Evolutionary conservation across 2,888 invertebrate species (phyloP), one percentile per base, ranked within the genome.

Genomic region (Zhuqinia jingwanae): DNA sequence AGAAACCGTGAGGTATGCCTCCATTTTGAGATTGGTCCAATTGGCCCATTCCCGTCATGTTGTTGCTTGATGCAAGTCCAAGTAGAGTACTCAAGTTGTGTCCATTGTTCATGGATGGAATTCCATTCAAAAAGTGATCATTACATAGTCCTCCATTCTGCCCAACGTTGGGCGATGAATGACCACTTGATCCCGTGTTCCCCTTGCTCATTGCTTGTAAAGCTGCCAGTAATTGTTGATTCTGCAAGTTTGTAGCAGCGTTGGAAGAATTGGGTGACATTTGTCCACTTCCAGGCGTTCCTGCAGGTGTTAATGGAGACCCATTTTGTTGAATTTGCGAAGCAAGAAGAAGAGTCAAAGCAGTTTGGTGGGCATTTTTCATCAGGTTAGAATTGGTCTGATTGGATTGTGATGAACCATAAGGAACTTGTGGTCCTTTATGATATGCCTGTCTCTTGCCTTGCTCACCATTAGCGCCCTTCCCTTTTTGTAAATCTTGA

Each of bases 401-500:
- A 58, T 87, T 88, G 25, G 89, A 73, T 3, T 84, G 25, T 2
- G 87, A 77, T 22, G 83, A 82, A 0, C 85, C 88, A 65, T 79
- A 89, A 11, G 85, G 85, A 50, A 77, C 58, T 27, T 85, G 85
- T 27, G 85, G 82, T 36, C 89, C 87, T 80, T 89, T 89, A 60
- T 90, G 90, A 42, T 89, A 90, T 63, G 81, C 78, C 81, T 88
- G 87, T 58, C 91, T 88, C 50, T 86, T 75, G 47, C 85, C 78
- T 42, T 76, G 85, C 45, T 88, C 85, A 15, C 75, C 50, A 70
- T 79, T 77, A 15, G 76, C 63, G 8, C 90, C 90, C 63, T 90
- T 90, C 2, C 91, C 90, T 73, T 90, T 92, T 87, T 92, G 92
- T n/a, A 92, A 90, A 65, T 91, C 92, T 87, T 92, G 92, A 30